These are phyloP conservation scores for Aptenodytes patagonicus DNA, from an alignment of 2,113 vertebrate species.

Conservation along the genomic window DNA sequence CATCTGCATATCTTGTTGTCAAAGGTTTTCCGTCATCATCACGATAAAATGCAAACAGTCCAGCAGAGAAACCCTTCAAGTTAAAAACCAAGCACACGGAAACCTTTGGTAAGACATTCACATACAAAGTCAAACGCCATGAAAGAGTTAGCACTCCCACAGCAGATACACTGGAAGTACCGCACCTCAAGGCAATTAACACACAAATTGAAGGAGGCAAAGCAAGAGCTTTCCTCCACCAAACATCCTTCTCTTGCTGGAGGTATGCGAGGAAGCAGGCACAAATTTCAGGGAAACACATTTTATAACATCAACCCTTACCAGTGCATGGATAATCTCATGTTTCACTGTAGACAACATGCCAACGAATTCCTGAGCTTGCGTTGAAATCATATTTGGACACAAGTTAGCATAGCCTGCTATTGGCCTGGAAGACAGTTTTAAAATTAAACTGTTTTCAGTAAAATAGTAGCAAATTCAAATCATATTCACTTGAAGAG, in stretches of 20 bases:
- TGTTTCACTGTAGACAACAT: constrained; percentile 98
- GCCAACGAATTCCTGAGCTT: constrained; percentile 91
- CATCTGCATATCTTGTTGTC: constrained; percentile 87
- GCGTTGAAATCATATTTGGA: constrained; percentile 93
- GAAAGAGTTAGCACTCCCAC: neutral
- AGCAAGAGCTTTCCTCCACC: neutral
- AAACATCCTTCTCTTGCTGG: neutral
- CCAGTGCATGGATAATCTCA: constrained; percentile 96
- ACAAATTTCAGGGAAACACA: neutral
- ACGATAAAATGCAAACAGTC: constrained; percentile 95
- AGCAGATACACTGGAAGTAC: neutral
- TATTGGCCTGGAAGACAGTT: constrained; percentile 80
- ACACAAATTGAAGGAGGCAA: neutral
- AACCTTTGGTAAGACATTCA: neutral
- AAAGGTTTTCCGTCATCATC: constrained; percentile 90
- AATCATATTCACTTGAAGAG: neutral
- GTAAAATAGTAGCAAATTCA: neutral
- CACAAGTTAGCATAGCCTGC: constrained; percentile 98
- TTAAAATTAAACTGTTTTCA: neutral
- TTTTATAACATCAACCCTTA: constrained; percentile 54
- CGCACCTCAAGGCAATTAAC: neutral
- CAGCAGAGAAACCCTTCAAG: constrained; percentile 93
- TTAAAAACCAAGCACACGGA: neutral
- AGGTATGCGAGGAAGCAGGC: neutral
- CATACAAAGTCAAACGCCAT: neutral